A percentile compares a stretch with the other conserved stretches of the same genome.
Conservation (phyloP, 2,113 vertebrate genomes). For the Pheucticus melanocephalus region DNA sequence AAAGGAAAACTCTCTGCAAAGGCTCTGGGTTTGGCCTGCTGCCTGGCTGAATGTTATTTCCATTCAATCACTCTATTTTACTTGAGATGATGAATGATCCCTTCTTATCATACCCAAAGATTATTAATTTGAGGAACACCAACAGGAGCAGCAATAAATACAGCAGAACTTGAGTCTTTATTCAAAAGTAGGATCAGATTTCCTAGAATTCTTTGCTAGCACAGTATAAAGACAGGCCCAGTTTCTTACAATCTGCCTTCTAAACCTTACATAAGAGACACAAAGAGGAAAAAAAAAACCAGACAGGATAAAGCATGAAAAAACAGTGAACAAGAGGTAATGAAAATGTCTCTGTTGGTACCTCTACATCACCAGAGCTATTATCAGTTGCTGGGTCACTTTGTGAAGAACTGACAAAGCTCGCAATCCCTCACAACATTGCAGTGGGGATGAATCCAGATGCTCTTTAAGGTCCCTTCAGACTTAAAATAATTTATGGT, state of each 20-base stretch:
- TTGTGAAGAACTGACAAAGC: neutral
- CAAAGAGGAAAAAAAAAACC: neutral
- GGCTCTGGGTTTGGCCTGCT: neutral
- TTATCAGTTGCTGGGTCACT: accelerated
- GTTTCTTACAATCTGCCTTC: neutral
- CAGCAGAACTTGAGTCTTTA: neutral
- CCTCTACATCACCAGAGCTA: accelerated
- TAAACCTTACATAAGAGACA: neutral
- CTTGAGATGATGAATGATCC: neutral
- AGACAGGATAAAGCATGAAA: accelerated
- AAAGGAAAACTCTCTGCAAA: neutral
- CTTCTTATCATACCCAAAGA: neutral
- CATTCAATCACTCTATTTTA: neutral
- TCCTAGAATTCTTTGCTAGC: neutral
- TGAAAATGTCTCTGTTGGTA: neutral
- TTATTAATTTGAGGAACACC: neutral
- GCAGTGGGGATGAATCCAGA: neutral
- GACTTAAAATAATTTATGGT: neutral
- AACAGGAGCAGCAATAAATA: neutral
- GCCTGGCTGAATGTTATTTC: neutral
- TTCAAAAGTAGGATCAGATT: neutral
- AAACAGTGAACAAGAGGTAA: neutral
- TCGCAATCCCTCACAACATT: neutral
- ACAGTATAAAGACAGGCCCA: neutral
- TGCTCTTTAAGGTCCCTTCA: neutral